These are phyloP conservation scores for Platygyra sinensis DNA, from an alignment of 64 coral and sea anemone species.

Conservation along the genomic window DNA sequence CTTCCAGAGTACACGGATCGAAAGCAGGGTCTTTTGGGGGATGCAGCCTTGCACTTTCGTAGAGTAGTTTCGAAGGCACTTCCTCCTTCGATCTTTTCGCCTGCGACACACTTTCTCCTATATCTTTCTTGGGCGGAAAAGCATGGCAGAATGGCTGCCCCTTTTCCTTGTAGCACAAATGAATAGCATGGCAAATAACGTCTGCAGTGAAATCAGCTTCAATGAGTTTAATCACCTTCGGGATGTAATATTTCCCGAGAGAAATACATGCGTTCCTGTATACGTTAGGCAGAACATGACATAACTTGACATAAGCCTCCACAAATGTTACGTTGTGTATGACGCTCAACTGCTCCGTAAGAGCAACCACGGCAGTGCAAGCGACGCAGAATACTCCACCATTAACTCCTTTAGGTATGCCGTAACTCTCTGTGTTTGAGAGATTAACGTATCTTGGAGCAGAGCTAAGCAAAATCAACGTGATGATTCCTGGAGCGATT, in stretches of 20 bases:
- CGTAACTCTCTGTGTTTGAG: neutral
- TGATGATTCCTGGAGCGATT: neutral
- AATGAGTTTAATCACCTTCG: constrained; percentile 52
- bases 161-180: constrained; percentile 73
- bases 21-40: neutral
- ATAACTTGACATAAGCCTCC: constrained; percentile 67
- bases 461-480: constrained; percentile 17
- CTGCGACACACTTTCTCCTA: neutral
- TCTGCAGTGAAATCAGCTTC: constrained; percentile 71
- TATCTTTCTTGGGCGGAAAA: constrained; percentile 77
- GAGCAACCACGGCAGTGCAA: constrained; percentile 79
- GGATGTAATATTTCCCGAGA: constrained; percentile 73
- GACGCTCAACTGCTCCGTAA: constrained; percentile 80
- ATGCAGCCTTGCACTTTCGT: neutral
- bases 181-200: constrained; percentile 84
- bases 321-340: constrained; percentile 88
- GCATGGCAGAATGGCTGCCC: constrained; percentile 76
- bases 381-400: constrained; percentile 76
- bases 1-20: constrained; percentile 76
- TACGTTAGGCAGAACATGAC: constrained; percentile 53
- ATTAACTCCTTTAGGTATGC: constrained; percentile 77
- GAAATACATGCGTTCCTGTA: constrained; percentile 67
- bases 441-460: neutral
- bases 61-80: constrained; percentile 19
- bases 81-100: constrained; percentile 28